phyloP scores from a whole-genome alignment of 2,888 invertebrate species.

The Liodrosophila aerea region DNA sequence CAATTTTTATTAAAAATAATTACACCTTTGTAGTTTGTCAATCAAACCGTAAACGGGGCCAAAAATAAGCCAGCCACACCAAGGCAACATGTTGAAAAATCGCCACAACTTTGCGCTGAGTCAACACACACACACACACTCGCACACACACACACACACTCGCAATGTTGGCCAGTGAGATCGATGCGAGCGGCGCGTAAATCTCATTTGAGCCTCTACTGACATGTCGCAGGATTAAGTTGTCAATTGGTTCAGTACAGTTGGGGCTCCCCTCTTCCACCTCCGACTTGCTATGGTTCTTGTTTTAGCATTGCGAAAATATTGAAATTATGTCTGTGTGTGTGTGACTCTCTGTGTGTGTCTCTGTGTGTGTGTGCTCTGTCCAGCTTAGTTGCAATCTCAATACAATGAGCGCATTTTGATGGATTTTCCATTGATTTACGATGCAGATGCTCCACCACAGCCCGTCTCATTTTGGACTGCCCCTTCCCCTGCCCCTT shows the following conservation, averaged over 20 bases:
- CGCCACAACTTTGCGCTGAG: constrained; percentile 52
- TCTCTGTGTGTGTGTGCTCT: constrained; percentile 25
- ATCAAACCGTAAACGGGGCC: constrained; percentile 63
- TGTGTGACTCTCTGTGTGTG: constrained; percentile 7
- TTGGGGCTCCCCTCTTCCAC: constrained; percentile 2
- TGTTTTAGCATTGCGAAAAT: constrained; percentile 64
- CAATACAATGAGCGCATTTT: constrained; percentile 70
- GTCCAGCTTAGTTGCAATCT: constrained; percentile 69
- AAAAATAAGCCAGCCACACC: constrained; percentile 45
- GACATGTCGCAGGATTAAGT: constrained; percentile 78
- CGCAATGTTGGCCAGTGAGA: constrained; percentile 44
- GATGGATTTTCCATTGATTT: constrained; percentile 78
- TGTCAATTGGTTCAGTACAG: constrained; percentile 64
- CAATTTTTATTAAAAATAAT: constrained; percentile 72
- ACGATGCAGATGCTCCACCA: constrained; percentile 52
- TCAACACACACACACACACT: constrained; percentile 55
- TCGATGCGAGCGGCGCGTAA: constrained; percentile 53
- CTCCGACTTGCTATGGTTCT: constrained; percentile 13
- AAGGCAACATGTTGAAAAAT: constrained; percentile 57
- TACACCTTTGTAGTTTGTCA: constrained; percentile 77
- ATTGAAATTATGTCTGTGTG: constrained; percentile 73
- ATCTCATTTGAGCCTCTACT: constrained; percentile 76
- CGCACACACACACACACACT: neutral
- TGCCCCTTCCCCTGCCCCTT: constrained; percentile 22
- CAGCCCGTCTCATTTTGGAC: constrained; percentile 38